Conservation (phyloP, 2,888 invertebrate species). For the Xylocampa areola region DNA sequence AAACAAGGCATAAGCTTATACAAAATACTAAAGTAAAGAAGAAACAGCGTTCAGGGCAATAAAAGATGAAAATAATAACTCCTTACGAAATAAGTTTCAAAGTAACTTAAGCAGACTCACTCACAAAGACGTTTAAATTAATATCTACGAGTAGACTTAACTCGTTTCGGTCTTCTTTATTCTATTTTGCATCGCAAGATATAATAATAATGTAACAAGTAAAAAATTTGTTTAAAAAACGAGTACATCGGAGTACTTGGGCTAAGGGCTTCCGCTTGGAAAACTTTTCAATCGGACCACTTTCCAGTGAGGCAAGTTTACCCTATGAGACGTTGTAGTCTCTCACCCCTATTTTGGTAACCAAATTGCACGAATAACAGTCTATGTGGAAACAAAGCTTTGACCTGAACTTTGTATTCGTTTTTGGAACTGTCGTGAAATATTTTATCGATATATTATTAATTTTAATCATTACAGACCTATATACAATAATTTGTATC, state of each 20-base stretch:
- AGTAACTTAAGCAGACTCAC: slow-evolving; percentile 46
- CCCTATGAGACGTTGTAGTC: slow-evolving; percentile 71
- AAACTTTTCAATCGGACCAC: slow-evolving; percentile 80
- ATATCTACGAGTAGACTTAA: slow-evolving; percentile 68
- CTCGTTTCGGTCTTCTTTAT: slow-evolving; percentile 34
- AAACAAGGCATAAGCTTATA: not conserved
- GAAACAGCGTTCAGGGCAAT: not conserved
- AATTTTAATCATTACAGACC: not conserved
- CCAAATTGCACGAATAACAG: slow-evolving; percentile 71
- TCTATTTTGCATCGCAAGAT: slow-evolving; percentile 47
- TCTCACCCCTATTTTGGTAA: slow-evolving; percentile 73
- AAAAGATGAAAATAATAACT: slow-evolving; percentile 10
- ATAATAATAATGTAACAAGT: slow-evolving; percentile 56
- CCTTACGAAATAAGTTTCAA: slow-evolving; percentile 45
- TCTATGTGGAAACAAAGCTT: slow-evolving; percentile 62
- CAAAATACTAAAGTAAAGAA: not conserved
- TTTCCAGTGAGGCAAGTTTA: slow-evolving; percentile 72
- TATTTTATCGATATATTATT: not conserved
- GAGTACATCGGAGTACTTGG: slow-evolving; percentile 69
- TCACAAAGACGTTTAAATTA: slow-evolving; percentile 67
- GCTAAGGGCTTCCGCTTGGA: slow-evolving; percentile 71
- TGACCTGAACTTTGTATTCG: slow-evolving; percentile 35
- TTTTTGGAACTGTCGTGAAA: slow-evolving; percentile 12
- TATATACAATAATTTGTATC: not conserved
- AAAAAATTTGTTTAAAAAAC: slow-evolving; percentile 59